Conservation (phyloP, 2,888 invertebrate genomes). For the Gymnoscelis rufifasciata region DNA sequence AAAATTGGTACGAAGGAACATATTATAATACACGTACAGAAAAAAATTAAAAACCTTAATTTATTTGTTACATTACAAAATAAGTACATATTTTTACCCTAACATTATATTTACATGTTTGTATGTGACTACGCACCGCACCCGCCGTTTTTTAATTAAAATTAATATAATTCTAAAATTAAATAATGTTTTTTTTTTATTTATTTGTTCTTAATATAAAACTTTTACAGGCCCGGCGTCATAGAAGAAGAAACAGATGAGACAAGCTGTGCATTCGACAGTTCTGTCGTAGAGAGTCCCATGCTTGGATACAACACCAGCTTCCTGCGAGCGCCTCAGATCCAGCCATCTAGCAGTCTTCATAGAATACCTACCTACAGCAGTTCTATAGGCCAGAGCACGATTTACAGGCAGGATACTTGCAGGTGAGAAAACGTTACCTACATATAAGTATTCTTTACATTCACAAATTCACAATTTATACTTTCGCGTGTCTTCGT, state of each 20-base stretch:
- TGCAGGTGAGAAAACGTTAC: slow-evolving; percentile 61
- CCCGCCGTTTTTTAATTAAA: too few relatives aligned
- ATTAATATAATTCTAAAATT: too few relatives aligned
- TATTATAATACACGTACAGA: too few relatives aligned
- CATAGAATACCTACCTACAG: slow-evolving; percentile 80
- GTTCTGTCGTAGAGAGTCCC: slow-evolving; percentile 64
- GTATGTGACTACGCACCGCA: too few relatives aligned
- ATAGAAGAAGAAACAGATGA: slow-evolving; percentile 71
- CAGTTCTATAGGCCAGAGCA: slow-evolving; percentile 79
- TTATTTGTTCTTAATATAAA: not conserved
- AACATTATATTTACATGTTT: too few relatives aligned
- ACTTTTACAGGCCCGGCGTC: slow-evolving; percentile 55
- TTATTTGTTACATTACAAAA: too few relatives aligned
- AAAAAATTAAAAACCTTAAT: too few relatives aligned
- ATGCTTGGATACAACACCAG: slow-evolving; percentile 56
- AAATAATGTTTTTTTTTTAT: too few relatives aligned
- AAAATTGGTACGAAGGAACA: too few relatives aligned
- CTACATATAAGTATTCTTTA: not conserved
- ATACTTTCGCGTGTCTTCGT: too few relatives aligned
- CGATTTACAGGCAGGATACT: slow-evolving; percentile 75
- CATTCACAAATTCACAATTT: too few relatives aligned
- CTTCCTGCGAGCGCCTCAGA: slow-evolving; percentile 52
- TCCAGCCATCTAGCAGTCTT: slow-evolving; percentile 69
- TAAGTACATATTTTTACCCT: too few relatives aligned
- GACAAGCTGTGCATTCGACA: slow-evolving; percentile 65